A percentile compares a stretch with the other conserved stretches of the same genome.
Conservation (phyloP, 2,888 invertebrate genomes). For the Deilephila elpenor region DNA sequence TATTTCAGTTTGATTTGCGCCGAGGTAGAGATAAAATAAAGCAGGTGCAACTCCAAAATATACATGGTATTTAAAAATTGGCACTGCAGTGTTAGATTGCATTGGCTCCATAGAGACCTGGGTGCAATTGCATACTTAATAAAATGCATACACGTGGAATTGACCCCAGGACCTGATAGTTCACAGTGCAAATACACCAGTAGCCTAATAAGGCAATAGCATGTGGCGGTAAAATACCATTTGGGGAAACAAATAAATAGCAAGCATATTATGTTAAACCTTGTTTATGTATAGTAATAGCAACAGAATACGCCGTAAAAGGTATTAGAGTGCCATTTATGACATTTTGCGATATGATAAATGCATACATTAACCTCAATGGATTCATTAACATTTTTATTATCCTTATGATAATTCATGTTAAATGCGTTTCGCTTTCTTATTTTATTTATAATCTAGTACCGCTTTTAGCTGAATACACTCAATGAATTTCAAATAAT, state of each 20-base stretch:
- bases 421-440: constrained; percentile 34
- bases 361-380: constrained; percentile 32
- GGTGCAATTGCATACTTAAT: no score
- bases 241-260: neutral
- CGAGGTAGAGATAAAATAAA: no score
- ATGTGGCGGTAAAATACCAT: neutral
- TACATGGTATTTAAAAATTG: no score
- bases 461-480: neutral
- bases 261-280: neutral
- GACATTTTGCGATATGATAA: constrained; percentile 39
- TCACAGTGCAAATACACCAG: neutral
- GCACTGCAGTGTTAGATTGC: no score
- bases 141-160: neutral
- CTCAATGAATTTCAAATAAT: neutral
- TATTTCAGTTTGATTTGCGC: no score
- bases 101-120: no score
- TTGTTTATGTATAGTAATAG: neutral
- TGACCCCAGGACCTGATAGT: neutral
- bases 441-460: constrained; percentile 1
- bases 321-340: constrained; percentile 29
- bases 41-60: no score
- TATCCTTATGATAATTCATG: constrained; percentile 31
- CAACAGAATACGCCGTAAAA: neutral
- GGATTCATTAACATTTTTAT: constrained; percentile 29
- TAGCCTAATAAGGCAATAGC: no score